Conservation (phyloP, 2,888 invertebrate genomes). For the Macrosiphum euphorbiae region DNA sequence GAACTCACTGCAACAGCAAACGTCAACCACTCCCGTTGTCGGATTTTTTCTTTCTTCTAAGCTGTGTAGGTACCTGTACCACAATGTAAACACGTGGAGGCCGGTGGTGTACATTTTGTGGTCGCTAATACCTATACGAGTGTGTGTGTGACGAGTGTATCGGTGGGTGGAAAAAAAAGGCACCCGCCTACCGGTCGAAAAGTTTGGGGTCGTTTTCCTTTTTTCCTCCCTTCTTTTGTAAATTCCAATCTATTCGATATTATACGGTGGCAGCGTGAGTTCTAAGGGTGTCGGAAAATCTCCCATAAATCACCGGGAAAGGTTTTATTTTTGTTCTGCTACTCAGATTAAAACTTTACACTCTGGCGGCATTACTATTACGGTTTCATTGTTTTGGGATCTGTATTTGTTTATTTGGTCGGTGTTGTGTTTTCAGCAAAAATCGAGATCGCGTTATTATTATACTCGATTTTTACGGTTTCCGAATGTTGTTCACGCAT, state of each 20-base stretch:
- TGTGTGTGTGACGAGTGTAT: not conserved
- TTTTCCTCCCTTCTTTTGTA: not conserved
- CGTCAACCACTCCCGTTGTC: not conserved
- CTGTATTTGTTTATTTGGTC: constrained; percentile 3
- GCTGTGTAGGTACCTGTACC: not conserved
- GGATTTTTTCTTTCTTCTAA: not conserved
- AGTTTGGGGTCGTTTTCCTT: constrained; percentile 19
- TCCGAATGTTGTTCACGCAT: not conserved
- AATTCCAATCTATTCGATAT: constrained; percentile 45
- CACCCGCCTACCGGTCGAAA: constrained; percentile 15
- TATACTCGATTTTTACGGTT: not conserved
- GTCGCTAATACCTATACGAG: not conserved
- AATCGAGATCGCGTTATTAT: not conserved
- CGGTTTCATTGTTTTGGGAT: constrained; percentile 14
- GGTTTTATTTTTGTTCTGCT: constrained; percentile 43
- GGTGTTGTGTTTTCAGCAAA: not conserved
- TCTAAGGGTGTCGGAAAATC: constrained; percentile 6
- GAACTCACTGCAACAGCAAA: not conserved
- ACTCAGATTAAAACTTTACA: constrained; percentile 55
- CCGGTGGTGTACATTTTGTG: not conserved
- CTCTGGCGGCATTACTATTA: not conserved
- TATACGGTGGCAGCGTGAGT: not conserved
- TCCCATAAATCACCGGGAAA: constrained; percentile 45
- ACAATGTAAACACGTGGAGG: not conserved
- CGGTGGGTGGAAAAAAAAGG: not conserved